Percentiles rank a stretch among this genome's conserved stretches.
phyloP scores from a whole-genome alignment of 2,888 invertebrate species.

The Leptogaster cylindrica region DNA sequence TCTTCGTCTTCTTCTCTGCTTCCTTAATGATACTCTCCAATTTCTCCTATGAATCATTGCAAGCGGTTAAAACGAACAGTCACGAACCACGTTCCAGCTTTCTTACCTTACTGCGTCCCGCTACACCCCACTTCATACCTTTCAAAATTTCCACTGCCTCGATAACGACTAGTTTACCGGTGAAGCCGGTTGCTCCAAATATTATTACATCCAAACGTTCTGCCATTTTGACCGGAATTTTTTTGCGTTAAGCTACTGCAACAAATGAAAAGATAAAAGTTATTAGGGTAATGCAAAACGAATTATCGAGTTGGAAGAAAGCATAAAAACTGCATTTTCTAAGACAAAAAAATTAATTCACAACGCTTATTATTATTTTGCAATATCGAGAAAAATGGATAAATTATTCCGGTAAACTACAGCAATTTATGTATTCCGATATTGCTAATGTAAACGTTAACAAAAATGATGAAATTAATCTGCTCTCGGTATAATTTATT shows the following conservation, averaged over 20 bases:
- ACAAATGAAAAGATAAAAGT: slow-evolving; percentile 22
- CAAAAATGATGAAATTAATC: too few species aligned
- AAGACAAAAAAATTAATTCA: too few species aligned
- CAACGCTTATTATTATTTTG: too few species aligned
- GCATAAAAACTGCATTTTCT: too few species aligned
- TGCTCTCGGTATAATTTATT: too few species aligned
- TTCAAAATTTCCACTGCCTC: slow-evolving; percentile 66
- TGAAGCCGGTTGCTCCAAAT: slow-evolving; percentile 93
- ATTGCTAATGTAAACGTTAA: too few species aligned
- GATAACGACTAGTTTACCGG: slow-evolving; percentile 83
- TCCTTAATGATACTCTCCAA: slow-evolving; percentile 63
- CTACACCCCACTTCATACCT: slow-evolving; percentile 83
- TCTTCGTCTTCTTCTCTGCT: slow-evolving; percentile 63
- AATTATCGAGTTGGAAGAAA: not conserved
- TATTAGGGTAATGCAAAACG: not conserved
- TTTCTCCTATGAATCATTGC: slow-evolving; percentile 56
- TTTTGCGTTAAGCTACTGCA: too few species aligned
- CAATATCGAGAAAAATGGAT: too few species aligned
- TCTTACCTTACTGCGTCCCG: slow-evolving; percentile 71
- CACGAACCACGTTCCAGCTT: not conserved
- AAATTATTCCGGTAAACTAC: too few species aligned
- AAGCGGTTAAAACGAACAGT: not conserved
- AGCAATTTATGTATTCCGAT: too few species aligned
- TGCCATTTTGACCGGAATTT: too few species aligned
- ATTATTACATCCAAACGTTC: slow-evolving; percentile 76